phyloP scores from a whole-genome alignment of 2,888 invertebrate species.

The Parnassius orleans region DNA sequence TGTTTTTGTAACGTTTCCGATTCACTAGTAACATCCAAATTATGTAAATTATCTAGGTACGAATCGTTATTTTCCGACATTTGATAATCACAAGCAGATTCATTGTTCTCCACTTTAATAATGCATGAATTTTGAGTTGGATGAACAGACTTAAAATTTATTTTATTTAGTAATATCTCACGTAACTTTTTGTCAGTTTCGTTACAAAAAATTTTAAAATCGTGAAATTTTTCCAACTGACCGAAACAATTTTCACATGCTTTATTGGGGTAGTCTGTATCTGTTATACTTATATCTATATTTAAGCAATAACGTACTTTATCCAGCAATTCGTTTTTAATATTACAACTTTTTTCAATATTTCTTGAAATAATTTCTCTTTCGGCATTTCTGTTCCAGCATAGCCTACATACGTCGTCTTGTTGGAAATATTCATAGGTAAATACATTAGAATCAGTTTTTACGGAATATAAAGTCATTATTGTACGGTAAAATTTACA shows the following conservation, averaged over 20 bases:
- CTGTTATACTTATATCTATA: slow-evolving; percentile 49
- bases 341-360: slow-evolving; percentile 27
- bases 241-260: slow-evolving; percentile 52
- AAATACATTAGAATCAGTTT: slow-evolving; percentile 42
- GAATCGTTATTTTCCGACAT: slow-evolving; percentile 25
- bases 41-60: slow-evolving; percentile 29
- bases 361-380: slow-evolving; percentile 39
- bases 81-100: slow-evolving; percentile 9
- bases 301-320: slow-evolving; percentile 56
- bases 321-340: slow-evolving; percentile 39
- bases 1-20: slow-evolving; percentile 23
- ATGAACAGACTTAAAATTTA: slow-evolving; percentile 29
- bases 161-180: slow-evolving; percentile 36
- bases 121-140: slow-evolving; percentile 21
- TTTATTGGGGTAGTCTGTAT: slow-evolving; percentile 44
- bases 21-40: slow-evolving; percentile 32
- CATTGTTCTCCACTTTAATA: slow-evolving; percentile 34
- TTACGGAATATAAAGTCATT: slow-evolving; percentile 26
- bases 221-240: slow-evolving; percentile 51
- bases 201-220: slow-evolving; percentile 58
- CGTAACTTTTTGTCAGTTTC: slow-evolving; percentile 48
- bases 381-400: slow-evolving; percentile 54
- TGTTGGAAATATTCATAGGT: slow-evolving; percentile 59
- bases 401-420: slow-evolving; percentile 60
- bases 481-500: neutral